phyloP scores from a whole-genome alignment of 2,113 vertebrate genomes.

The Sceloporus tristichus region DNA sequence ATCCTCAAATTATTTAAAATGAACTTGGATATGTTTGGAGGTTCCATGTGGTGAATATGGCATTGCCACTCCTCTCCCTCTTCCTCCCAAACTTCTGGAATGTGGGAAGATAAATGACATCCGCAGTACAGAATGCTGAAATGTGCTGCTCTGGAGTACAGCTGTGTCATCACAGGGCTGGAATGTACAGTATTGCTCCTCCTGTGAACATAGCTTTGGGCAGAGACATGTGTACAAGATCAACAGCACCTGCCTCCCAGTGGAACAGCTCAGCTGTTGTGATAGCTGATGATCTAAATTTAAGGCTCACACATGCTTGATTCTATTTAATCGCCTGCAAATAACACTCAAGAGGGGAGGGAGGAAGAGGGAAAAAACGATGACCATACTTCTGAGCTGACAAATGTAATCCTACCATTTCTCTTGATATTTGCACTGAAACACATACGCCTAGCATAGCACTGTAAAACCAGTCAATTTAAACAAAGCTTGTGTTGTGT shows the following conservation, averaged over 20 bases:
- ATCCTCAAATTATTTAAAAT: neutral
- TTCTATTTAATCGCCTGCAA: conserved; percentile 60
- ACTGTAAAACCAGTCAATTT: neutral
- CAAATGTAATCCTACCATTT: neutral
- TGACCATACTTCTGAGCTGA: neutral
- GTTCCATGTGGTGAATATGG: conserved; percentile 12
- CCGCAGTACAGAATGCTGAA: conserved; percentile 44
- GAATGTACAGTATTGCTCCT: conserved; percentile 66
- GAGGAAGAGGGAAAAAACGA: no score
- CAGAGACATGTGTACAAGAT: conserved; percentile 52
- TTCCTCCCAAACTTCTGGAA: conserved; percentile 31
- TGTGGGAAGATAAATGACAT: conserved; percentile 57
- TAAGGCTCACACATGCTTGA: conserved; percentile 60
- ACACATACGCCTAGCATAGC: neutral
- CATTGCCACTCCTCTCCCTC: conserved; percentile 5
- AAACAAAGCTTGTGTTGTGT: neutral
- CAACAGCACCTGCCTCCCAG: conserved; percentile 57
- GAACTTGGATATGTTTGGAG: neutral
- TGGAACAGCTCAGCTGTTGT: conserved; percentile 67
- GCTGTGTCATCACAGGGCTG: conserved; percentile 68
- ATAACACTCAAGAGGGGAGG: neutral
- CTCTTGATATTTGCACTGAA: neutral
- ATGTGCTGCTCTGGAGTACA: conserved; percentile 53
- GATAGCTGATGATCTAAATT: conserved; percentile 70
- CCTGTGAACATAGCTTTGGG: conserved; percentile 38